phyloP scores from a whole-genome alignment of 2,113 vertebrate species.

The Muntiacus reevesi region DNA sequence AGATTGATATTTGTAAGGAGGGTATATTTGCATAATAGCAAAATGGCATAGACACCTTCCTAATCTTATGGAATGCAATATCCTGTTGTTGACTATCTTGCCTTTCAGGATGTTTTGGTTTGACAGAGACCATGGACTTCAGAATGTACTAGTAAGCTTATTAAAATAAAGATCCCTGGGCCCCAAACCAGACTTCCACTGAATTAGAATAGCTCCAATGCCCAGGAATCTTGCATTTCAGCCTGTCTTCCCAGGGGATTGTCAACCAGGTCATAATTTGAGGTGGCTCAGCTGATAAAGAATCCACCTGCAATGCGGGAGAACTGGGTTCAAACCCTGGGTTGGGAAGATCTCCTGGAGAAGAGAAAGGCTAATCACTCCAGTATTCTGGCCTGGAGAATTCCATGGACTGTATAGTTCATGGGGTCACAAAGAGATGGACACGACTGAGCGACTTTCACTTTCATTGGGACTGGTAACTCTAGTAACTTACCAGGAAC shows the following conservation, averaged over 20 bases:
- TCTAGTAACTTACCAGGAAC: neutral
- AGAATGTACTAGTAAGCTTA: neutral
- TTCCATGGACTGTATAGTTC: neutral
- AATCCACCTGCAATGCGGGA: neutral
- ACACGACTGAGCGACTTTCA: neutral
- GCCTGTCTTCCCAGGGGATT: neutral
- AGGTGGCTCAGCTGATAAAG: neutral
- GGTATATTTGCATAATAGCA: neutral
- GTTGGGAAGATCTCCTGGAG: neutral
- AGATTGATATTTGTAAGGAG: neutral
- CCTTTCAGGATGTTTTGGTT: neutral
- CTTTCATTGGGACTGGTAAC: neutral
- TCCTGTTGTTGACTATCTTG: neutral
- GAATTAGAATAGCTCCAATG: neutral
- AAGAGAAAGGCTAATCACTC: neutral
- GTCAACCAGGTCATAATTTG: neutral
- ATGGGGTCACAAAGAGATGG: neutral
- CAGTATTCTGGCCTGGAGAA: neutral
- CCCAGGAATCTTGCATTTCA: neutral
- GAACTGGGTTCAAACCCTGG: neutral
- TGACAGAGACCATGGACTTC: neutral
- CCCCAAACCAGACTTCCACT: neutral
- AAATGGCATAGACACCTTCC: neutral
- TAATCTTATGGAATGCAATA: neutral
- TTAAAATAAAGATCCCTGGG: neutral